Evolutionary conservation across 2,797 vertebrate species (phyloP), one percentile per base, ranked within the genome.

Genomic region (Falco naumanni): DNA sequence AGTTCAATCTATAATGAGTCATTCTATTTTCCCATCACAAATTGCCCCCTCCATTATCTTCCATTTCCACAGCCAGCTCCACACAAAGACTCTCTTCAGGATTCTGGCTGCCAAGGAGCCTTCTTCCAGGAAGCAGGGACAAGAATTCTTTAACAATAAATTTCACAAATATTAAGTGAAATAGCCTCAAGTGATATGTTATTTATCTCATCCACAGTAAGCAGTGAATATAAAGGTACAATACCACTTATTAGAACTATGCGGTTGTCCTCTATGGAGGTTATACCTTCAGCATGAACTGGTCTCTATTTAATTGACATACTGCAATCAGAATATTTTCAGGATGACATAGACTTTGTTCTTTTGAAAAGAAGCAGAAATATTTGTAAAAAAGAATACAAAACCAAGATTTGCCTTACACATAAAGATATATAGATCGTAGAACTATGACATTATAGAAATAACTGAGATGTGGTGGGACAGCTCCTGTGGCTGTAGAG

Each of bases 11-110:
- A 79, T 41, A 90, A 74, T 60, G 47, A 96, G 56, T 90, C 51
- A 90, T 87, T 94, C 64, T 28, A 47, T 90, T 95, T 84, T 89
- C 33, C 41, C 37, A 34, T 82, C 60, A 71, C 15, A 94, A 95
- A 95, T 92, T 43, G 25, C 20, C 26, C 11, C 26, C 29, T 91
- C 70, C 78, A 54, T 94, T 95, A 91, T 87, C 45, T 90, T 93
- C 59, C 68, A 74, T 94, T 94, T 75, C 72, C 90, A 92, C 48
- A 92, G 45, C 39, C 48, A 66, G 22, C 20, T 91, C 81, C 65
- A 91, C 17, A 87, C 64, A 90, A 87, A 93, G 56, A 66, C 26
- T n/a, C 39, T 91, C 33, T 85, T 91, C 22, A 90, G 69, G 63
- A 91, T 82, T 43, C 83, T 63, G 43, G 56, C 31, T 6, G 3